A percentile compares a stretch with the other conserved stretches of the same genome.
Evolutionary conservation across 2,888 invertebrate species (phyloP).

Genomic region (Linnaemya vulpina): DNA sequence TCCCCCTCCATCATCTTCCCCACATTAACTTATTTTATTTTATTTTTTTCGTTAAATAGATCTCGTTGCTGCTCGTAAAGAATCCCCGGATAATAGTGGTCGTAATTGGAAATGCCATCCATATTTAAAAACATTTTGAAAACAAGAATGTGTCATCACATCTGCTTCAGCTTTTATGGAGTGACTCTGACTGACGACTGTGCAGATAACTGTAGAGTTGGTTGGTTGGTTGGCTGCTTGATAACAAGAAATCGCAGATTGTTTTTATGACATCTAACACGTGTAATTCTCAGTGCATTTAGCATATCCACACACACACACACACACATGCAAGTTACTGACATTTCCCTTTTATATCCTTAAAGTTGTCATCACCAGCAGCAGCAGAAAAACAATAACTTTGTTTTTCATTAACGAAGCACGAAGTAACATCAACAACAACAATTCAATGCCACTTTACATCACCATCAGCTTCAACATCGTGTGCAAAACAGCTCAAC

Average conservation of each 20-base stretch:
- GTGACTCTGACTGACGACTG: neutral
- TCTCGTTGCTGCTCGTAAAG: conserved; percentile 21
- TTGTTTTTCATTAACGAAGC: conserved; percentile 28
- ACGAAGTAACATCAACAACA: neutral
- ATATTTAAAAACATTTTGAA: neutral
- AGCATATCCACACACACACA: no score
- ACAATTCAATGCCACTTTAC: conserved; percentile 33
- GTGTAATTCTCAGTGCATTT: neutral
- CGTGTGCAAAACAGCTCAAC: conserved; percentile 7
- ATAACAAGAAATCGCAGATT: conserved; percentile 42
- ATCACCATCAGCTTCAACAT: conserved; percentile 24
- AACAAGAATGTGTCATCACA: conserved; percentile 39
- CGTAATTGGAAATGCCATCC: neutral
- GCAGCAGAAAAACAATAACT: neutral
- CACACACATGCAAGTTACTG: neutral
- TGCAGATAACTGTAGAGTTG: neutral
- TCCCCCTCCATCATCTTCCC: neutral
- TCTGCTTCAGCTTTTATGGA: neutral
- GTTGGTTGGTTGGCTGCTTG: conserved; percentile 2
- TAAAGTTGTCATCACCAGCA: conserved; percentile 7
- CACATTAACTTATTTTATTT: no score
- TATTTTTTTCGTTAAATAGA: neutral
- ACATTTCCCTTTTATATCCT: neutral
- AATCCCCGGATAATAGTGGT: conserved; percentile 15
- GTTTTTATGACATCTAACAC: conserved; percentile 27